Evolutionary conservation across 2,113 vertebrate genomes (phyloP), one percentile per base, ranked within the genome.

Genomic region (Oreochromis spilurus): DNA sequence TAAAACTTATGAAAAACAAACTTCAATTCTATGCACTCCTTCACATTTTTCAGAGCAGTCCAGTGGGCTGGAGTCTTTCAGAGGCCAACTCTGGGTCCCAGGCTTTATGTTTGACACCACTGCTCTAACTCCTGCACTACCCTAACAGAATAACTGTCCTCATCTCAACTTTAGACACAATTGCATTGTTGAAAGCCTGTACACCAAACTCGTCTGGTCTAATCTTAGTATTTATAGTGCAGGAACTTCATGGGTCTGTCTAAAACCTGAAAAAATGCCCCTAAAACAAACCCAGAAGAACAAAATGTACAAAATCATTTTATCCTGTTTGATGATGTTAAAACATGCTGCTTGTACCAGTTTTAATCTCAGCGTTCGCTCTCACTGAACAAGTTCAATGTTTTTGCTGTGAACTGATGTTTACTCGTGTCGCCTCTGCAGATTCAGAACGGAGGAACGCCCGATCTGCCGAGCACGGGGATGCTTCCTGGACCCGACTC

Each of bases 371-470:
- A 2, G 81, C 0, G 10, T 38, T 50, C 14, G 14, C 6, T 7
- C 14, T 17, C 19, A n/a, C 0, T 84, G 38, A 78, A 52, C 4
- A 87, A 48, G 26, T 19, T 60, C 57, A 60, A 6, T 16, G 57
- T 79, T 34, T 55, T 81, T 26, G 9, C 19, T 4, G 58, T 7
- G 2, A 79, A 53, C 72, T 67, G 58, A 86, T 38, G 16, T 14
- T 16, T 89, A 1, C 72, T 10, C 53, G 9, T 79, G 9, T 52
- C 34, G 1, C 34, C n/a, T 87, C 21, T n/a, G 4, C 29, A 99
- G 98, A 97, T 99, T 89, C 96, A 98, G 92, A 99, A 99, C 7
- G 98, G 98, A 89, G 97, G 98, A 84, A 98, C 98, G 81, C 97
- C 98, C 24, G 99, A 99, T 67, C 96, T 99, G 93, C 97, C 97